phyloP scores from a whole-genome alignment of 2,113 vertebrate genomes.

The Cepphus grylle region DNA sequence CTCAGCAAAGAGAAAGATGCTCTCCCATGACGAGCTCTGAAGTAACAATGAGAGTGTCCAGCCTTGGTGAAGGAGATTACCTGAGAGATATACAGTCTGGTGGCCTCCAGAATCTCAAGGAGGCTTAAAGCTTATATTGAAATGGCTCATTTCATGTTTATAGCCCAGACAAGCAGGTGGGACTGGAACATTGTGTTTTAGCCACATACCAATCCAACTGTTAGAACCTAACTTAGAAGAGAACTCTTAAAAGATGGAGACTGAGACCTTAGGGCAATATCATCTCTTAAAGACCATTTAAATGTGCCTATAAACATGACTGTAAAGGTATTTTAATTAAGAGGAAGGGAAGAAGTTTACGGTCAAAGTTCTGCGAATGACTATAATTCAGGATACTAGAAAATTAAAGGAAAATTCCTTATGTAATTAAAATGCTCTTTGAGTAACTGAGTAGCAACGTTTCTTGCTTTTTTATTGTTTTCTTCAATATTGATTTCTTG shows the following conservation, averaged over 20 bases:
- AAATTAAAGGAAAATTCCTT: background rate
- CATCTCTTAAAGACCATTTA: background rate
- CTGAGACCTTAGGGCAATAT: background rate
- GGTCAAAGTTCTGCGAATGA: background rate
- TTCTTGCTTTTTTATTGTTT: background rate
- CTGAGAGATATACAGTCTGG: background rate
- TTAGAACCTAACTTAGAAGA: background rate
- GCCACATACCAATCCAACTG: background rate
- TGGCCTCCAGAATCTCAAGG: background rate
- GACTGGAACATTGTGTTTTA: background rate
- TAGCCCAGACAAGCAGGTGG: background rate
- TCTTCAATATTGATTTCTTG: background rate
- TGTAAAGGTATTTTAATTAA: background rate
- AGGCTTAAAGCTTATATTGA: background rate
- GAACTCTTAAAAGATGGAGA: background rate
- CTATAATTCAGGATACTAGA: background rate
- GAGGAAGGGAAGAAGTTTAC: background rate
- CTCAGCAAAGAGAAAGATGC: background rate
- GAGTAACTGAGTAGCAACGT: background rate
- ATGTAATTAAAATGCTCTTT: background rate
- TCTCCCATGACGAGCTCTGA: background rate
- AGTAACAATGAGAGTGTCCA: background rate
- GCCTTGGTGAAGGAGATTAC: background rate
- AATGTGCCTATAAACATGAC: background rate
- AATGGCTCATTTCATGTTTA: background rate